These are phyloP conservation scores for Syritta pipiens DNA, from an alignment of 2,888 invertebrate species.

Conservation along the genomic window DNA sequence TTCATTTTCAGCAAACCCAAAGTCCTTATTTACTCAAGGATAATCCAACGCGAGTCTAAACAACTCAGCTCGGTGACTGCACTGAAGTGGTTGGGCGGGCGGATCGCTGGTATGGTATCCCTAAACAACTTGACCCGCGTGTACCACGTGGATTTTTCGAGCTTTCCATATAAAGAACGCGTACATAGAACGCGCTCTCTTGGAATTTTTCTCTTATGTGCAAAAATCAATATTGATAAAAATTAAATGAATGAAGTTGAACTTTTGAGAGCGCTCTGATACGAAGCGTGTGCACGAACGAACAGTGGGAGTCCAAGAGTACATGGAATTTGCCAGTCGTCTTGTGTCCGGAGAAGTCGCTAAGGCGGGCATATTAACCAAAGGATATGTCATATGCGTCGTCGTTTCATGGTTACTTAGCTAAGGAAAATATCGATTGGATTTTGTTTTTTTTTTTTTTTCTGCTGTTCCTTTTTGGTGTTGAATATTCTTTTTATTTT, in stretches of 20 bases:
- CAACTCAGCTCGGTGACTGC: slow-evolving; percentile 9
- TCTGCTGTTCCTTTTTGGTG: slow-evolving; percentile 1
- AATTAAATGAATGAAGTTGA: slow-evolving; percentile 65
- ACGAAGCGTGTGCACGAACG: slow-evolving; percentile 11
- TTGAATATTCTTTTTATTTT: neutral
- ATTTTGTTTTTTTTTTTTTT: no score
- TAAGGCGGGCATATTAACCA: slow-evolving; percentile 48
- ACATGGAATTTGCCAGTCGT: slow-evolving; percentile 8
- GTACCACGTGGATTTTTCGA: slow-evolving; percentile 57
- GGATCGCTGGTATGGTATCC: slow-evolving; percentile 5
- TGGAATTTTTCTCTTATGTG: slow-evolving; percentile 15
- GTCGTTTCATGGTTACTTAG: slow-evolving; percentile 24
- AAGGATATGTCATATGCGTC: slow-evolving; percentile 56
- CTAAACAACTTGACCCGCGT: slow-evolving; percentile 46
- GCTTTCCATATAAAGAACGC: slow-evolving; percentile 42
- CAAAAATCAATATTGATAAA: slow-evolving; percentile 66
- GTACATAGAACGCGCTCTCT: slow-evolving; percentile 27
- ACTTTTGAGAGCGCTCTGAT: slow-evolving; percentile 34
- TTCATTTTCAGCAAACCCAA: no score
- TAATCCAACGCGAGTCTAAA: slow-evolving; percentile 2
- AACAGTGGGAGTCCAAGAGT: neutral
- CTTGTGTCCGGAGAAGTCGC: slow-evolving; percentile 25
- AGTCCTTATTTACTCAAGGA: no score
- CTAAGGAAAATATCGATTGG: slow-evolving; percentile 52
- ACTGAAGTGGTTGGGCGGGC: slow-evolving; percentile 6